Conservation (phyloP, 1,140 invertebrate species). For the Sycophila sp. region DNA sequence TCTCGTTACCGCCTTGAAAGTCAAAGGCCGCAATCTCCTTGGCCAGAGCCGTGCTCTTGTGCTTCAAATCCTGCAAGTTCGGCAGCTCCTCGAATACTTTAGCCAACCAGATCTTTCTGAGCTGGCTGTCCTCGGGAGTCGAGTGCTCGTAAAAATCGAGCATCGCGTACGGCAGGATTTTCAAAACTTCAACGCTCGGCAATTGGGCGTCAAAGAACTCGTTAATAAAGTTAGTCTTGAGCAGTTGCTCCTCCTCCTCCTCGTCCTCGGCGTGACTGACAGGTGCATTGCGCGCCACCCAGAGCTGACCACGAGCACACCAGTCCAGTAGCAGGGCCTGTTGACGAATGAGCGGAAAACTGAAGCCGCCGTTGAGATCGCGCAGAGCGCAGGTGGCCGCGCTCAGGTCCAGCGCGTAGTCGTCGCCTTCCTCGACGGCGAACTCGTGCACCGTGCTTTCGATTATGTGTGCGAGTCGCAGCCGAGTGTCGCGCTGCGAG, state of each 20-base stretch:
- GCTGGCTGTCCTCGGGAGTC: constrained; percentile 38
- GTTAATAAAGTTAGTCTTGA: constrained; percentile 43
- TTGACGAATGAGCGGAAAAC: constrained; percentile 53
- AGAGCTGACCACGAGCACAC: constrained; percentile 11
- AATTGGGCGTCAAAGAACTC: constrained; percentile 43
- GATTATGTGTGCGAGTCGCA: constrained; percentile 47
- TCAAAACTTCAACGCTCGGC: constrained; percentile 28
- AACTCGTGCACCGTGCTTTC: constrained; percentile 43
- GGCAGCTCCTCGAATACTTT: constrained; percentile 30
- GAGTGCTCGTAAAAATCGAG: constrained; percentile 58
- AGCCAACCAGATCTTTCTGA: constrained; percentile 46
- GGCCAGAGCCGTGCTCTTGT: constrained; percentile 30
- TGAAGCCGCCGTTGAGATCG: constrained; percentile 53
- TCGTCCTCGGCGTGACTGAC: not conserved
- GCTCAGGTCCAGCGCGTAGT: constrained; percentile 38
- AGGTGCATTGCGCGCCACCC: not conserved
- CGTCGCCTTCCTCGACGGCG: constrained; percentile 11
- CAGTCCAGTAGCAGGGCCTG: constrained; percentile 53
- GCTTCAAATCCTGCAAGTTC: constrained; percentile 22
- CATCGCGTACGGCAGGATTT: constrained; percentile 50
- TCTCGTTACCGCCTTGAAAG: constrained; percentile 26
- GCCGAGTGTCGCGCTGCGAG: constrained; percentile 47
- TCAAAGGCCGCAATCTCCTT: constrained; percentile 39
- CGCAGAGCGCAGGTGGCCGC: constrained; percentile 47
- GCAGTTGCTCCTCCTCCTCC: not conserved